Conservation (phyloP, 2,113 vertebrate species). For the Hystrix brachyura region DNA sequence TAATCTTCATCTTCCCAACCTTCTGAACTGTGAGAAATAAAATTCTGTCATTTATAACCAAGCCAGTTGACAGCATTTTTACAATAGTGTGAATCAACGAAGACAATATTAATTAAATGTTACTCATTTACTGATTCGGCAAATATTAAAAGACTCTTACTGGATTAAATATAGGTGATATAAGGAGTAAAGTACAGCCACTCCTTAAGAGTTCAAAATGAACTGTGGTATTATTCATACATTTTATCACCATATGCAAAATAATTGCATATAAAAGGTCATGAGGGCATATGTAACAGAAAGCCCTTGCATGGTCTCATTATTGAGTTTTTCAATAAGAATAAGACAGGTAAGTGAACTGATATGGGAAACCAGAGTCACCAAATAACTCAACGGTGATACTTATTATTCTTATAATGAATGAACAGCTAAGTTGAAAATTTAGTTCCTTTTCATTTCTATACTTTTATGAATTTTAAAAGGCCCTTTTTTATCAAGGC, state of each 20-base stretch:
- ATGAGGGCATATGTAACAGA: not conserved
- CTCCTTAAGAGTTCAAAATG: not conserved
- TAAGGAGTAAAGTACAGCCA: not conserved
- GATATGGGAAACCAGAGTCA: not conserved
- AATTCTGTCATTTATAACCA: not conserved
- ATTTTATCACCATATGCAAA: not conserved
- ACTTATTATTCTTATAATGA: not conserved
- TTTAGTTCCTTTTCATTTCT: not conserved
- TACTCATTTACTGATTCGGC: conserved; percentile 16
- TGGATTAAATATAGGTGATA: not conserved
- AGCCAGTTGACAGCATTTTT: not conserved
- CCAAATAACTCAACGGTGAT: not conserved
- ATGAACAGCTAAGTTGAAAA: not conserved
- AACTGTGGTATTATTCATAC: not conserved
- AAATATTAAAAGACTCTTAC: not conserved
- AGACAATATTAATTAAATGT: not conserved
- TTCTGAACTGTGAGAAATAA: not conserved
- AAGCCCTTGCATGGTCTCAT: not conserved
- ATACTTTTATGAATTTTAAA: not conserved
- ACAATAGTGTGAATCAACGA: not conserved
- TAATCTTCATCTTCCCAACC: not conserved
- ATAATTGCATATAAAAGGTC: not conserved
- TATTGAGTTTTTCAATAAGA: not conserved
- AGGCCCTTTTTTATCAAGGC: not conserved
- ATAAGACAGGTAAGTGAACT: not conserved